Evolutionary conservation across 2,888 invertebrate species (phyloP).

Genomic region (Sesia apiformis): DNA sequence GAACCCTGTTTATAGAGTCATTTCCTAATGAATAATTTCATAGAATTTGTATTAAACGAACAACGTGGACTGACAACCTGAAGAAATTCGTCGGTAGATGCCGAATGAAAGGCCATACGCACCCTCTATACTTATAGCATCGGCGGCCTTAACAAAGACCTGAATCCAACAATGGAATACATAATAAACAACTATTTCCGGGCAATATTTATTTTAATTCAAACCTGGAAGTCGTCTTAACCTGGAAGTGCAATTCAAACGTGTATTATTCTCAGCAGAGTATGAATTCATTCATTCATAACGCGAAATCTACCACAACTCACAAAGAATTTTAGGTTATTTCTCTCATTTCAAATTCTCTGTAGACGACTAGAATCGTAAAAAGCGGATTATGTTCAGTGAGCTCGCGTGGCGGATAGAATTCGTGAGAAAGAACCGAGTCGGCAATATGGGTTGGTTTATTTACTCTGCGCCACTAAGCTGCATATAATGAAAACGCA

Average conservation of each 20-base stretch:
- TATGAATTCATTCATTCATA: constrained; percentile 44
- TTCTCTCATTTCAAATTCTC: constrained; percentile 70
- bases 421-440: constrained; percentile 61
- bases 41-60: too few species aligned
- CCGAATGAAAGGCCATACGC: too few species aligned
- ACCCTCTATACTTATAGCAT: too few species aligned
- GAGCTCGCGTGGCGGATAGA: constrained; percentile 54
- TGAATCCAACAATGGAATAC: too few species aligned
- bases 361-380: constrained; percentile 67
- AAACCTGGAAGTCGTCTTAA: background rate
- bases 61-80: too few species aligned
- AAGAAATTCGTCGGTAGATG: too few species aligned
- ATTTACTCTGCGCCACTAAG: constrained; percentile 68
- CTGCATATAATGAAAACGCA: constrained; percentile 75
- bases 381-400: constrained; percentile 69
- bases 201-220: too few species aligned
- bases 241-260: background rate
- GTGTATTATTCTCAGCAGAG: background rate
- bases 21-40: too few species aligned
- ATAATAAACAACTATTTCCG: too few species aligned
- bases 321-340: constrained; percentile 62
- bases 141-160: too few species aligned
- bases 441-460: constrained; percentile 68
- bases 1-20: too few species aligned
- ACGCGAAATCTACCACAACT: constrained; percentile 39